phyloP scores from a whole-genome alignment of 2,888 invertebrate species.

The Phyllotreta striolata region DNA sequence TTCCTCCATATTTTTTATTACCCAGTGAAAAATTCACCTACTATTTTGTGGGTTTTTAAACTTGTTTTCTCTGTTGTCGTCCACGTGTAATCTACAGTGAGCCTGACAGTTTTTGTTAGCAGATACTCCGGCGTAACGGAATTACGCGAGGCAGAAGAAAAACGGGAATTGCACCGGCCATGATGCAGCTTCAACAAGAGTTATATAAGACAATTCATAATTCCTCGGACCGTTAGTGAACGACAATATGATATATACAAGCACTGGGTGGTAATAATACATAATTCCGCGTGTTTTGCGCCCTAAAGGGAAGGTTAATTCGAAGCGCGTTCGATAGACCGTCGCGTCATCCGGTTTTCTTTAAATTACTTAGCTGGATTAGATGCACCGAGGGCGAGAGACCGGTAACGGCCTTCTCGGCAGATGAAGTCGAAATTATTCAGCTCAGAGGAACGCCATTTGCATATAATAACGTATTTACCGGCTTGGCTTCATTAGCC shows the following conservation, averaged over 20 bases:
- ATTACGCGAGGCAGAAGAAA: slow-evolving; percentile 14
- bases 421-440: slow-evolving; percentile 46
- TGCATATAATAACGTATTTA: slow-evolving; percentile 59
- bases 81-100: too few relatives aligned
- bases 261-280: too few relatives aligned
- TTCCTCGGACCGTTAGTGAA: too few relatives aligned
- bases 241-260: too few relatives aligned
- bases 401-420: slow-evolving; percentile 21
- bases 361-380: slow-evolving; percentile 38
- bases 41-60: too few relatives aligned
- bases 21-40: too few relatives aligned
- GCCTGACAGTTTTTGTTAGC: slow-evolving; percentile 9
- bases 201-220: too few relatives aligned
- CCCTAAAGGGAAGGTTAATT: too few relatives aligned
- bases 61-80: too few relatives aligned
- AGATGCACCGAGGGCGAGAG: slow-evolving; percentile 32
- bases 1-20: too few relatives aligned
- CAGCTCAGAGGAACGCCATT: slow-evolving; percentile 55
- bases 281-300: too few relatives aligned
- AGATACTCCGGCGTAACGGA: slow-evolving; percentile 15
- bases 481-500: slow-evolving; percentile 53
- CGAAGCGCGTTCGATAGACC: too few relatives aligned
- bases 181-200: background rate
- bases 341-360: slow-evolving; percentile 28
- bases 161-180: slow-evolving; percentile 15